These are phyloP conservation scores for Ictalurus punctatus DNA, from an alignment of 2,113 vertebrate species.

Conservation along the genomic window DNA sequence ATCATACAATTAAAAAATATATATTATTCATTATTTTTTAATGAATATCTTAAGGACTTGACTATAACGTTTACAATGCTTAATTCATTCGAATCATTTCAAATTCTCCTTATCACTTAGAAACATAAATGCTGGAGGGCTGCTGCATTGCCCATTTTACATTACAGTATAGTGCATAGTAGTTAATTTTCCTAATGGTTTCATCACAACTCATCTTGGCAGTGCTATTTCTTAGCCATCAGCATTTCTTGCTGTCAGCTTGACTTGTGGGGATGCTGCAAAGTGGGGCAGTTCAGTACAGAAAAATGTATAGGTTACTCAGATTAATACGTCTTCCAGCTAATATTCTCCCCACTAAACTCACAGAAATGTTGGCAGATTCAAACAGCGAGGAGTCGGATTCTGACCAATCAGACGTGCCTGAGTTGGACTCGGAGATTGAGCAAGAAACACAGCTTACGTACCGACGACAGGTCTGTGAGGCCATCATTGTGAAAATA, in stretches of 20 bases:
- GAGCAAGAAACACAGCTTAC: conserved; percentile 96
- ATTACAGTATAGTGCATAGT: conserved; percentile 15
- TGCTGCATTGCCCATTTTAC: conserved; percentile 13
- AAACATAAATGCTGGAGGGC: neutral
- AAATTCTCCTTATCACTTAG: neutral
- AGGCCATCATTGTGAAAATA: neutral
- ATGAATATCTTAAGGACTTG: neutral
- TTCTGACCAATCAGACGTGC: conserved; percentile 96
- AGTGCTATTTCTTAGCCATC: conserved; percentile 58
- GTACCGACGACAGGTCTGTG: conserved; percentile 85
- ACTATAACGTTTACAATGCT: neutral
- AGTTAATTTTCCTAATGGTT: conserved; percentile 75
- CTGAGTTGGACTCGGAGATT: conserved; percentile 98
- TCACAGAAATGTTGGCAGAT: conserved; percentile 87
- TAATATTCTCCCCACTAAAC: conserved; percentile 39
- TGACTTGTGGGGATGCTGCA: conserved; percentile 53
- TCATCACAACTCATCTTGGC: conserved; percentile 53
- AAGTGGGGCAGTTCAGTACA: neutral
- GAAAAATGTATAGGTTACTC: neutral
- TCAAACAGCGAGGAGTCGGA: conserved; percentile 98
- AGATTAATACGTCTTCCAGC: neutral
- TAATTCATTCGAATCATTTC: neutral
- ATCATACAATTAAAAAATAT: neutral
- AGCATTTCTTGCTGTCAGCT: conserved; percentile 64
- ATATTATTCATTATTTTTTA: neutral